phyloP scores from a whole-genome alignment of 2,888 invertebrate genomes.

The Diarsia brunnea region DNA sequence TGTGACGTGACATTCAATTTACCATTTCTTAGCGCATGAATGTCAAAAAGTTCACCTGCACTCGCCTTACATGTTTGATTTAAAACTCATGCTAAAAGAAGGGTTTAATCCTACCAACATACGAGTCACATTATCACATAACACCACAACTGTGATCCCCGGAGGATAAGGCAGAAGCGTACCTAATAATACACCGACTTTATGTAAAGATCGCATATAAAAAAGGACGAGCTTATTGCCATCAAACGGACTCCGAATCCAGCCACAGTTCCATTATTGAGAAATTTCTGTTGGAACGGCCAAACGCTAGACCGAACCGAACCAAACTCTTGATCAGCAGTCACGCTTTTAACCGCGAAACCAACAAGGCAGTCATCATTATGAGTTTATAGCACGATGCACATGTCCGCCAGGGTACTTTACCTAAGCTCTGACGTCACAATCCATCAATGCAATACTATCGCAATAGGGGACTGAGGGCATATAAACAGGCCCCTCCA shows the following conservation, averaged over 20 bases:
- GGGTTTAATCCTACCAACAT: background rate
- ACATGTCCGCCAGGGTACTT: background rate
- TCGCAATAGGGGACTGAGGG: constrained; percentile 41
- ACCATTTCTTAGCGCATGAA: background rate
- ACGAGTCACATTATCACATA: background rate
- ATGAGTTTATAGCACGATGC: background rate
- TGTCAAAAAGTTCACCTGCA: background rate
- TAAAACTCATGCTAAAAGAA: background rate
- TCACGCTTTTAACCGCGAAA: background rate
- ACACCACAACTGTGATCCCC: background rate
- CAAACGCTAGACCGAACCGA: background rate
- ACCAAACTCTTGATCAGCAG: background rate
- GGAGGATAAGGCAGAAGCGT: background rate
- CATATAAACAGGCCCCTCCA: constrained; percentile 55
- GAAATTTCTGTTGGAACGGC: background rate
- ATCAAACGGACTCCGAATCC: background rate
- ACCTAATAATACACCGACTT: background rate
- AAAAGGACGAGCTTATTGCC: background rate
- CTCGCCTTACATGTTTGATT: background rate
- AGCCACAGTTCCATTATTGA: background rate
- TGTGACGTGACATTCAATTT: background rate
- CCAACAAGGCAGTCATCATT: background rate
- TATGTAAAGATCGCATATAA: background rate
- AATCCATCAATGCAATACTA: background rate
- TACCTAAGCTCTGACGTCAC: constrained; percentile 12